phyloP scores from a whole-genome alignment of 2,888 invertebrate genomes.

The Lasioglossum morio region DNA sequence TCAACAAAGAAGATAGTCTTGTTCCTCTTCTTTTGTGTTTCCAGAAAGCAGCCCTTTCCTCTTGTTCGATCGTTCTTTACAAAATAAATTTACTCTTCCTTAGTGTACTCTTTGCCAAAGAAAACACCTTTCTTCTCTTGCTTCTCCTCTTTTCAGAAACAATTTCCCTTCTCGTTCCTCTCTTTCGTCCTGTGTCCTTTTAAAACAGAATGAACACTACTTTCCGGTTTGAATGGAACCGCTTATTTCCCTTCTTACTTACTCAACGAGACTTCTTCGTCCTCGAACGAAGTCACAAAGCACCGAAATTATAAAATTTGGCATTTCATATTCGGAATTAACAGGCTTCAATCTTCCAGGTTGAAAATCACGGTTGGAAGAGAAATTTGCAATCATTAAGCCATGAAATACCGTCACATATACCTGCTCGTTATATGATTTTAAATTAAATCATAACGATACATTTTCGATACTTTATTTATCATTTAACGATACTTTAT shows the following conservation, averaged over 20 bases:
- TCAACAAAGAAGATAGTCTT: neutral
- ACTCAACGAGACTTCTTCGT: neutral
- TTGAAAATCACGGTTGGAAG: neutral
- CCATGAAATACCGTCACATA: neutral
- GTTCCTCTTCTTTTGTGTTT: neutral
- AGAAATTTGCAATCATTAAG: neutral
- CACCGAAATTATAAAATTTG: neutral
- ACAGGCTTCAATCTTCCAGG: neutral
- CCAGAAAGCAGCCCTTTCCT: neutral
- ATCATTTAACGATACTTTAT: too few species aligned
- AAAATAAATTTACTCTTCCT: slow-evolving; percentile 1
- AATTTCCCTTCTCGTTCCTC: slow-evolving; percentile 1
- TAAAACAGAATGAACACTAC: neutral
- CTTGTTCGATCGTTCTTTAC: neutral
- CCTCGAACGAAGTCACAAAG: neutral
- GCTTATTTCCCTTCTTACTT: neutral
- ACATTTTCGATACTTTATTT: too few species aligned
- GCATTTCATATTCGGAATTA: neutral
- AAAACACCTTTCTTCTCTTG: neutral
- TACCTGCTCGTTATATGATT: neutral
- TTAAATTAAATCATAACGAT: neutral
- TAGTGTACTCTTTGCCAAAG: neutral
- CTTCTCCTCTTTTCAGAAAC: neutral
- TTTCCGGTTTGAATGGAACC: neutral
- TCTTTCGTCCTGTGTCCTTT: neutral